These are phyloP conservation scores for Rostratula benghalensis DNA, from an alignment of 2,113 vertebrate species.

Conservation along the genomic window DNA sequence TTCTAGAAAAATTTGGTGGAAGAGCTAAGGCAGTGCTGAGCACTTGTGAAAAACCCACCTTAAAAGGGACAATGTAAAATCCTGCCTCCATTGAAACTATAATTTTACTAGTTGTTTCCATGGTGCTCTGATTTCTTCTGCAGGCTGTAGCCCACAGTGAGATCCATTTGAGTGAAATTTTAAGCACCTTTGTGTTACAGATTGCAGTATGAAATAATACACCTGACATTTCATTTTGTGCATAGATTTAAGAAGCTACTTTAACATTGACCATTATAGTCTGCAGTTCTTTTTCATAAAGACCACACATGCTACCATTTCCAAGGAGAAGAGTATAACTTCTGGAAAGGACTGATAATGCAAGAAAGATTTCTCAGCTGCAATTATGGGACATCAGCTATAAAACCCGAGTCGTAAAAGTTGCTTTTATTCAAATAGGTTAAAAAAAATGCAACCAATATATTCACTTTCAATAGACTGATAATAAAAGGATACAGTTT, in stretches of 20 bases:
- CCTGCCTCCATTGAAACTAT: not conserved
- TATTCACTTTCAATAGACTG: not conserved
- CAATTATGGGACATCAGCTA: not conserved
- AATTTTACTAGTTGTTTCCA: slow-evolving; percentile 17
- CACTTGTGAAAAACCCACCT: not conserved
- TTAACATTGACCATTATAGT: not conserved
- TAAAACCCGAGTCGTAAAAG: not conserved
- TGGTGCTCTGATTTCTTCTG: not conserved
- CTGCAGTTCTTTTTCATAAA: not conserved
- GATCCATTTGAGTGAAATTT: not conserved
- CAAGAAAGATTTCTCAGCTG: slow-evolving; percentile 2
- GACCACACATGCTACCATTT: not conserved
- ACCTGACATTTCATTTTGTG: slow-evolving; percentile 12
- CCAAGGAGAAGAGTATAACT: not conserved
- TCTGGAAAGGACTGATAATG: slow-evolving; percentile 27
- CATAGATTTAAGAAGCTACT: slow-evolving; percentile 3
- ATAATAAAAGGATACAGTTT: not conserved
- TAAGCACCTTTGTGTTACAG: not conserved
- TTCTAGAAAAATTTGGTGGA: not conserved
- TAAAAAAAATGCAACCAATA: not conserved
- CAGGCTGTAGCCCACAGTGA: not conserved
- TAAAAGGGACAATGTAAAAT: not conserved
- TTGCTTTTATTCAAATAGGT: not conserved
- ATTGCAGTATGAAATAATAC: not conserved
- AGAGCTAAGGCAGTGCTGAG: not conserved